Percentiles rank a stretch among this genome's conserved stretches.
Conservation (phyloP, 2,888 invertebrate genomes). For the Nemotelus pantherinus region DNA sequence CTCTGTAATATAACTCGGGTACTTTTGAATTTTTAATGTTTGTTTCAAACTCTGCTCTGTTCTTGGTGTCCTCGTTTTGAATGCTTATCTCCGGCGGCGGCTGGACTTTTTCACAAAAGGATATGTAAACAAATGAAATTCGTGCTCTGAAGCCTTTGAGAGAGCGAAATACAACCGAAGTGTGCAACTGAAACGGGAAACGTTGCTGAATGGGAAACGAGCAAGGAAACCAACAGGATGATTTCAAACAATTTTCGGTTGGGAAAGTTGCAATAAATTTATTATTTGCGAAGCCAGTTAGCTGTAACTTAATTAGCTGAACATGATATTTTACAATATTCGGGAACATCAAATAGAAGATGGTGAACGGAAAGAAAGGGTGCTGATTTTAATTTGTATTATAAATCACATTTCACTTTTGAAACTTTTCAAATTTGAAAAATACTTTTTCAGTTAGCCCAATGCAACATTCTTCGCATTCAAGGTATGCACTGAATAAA, state of each 20-base stretch:
- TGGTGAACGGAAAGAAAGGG: too few relatives aligned
- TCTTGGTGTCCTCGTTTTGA: neutral
- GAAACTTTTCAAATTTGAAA: too few relatives aligned
- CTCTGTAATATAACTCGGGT: conserved; percentile 32
- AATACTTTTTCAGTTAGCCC: too few relatives aligned
- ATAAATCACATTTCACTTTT: too few relatives aligned
- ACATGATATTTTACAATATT: conserved; percentile 33
- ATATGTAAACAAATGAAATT: neutral
- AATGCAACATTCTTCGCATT: too few relatives aligned
- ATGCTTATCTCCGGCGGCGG: neutral
- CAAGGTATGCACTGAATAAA: too few relatives aligned
- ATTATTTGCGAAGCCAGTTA: conserved; percentile 38
- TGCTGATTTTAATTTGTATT: too few relatives aligned
- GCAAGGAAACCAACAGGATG: neutral
- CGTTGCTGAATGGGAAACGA: neutral
- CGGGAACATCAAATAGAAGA: neutral
- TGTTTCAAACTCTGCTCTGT: neutral
- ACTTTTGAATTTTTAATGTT: conserved; percentile 42
- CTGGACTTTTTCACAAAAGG: neutral
- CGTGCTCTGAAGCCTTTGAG: neutral
- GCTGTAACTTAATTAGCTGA: conserved; percentile 35
- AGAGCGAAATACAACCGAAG: neutral
- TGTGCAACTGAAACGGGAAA: neutral
- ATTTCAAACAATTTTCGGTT: conserved; percentile 25
- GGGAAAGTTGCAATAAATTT: conserved; percentile 33